phyloP scores from a whole-genome alignment of 2,888 invertebrate genomes.

The Phortica magna region DNA sequence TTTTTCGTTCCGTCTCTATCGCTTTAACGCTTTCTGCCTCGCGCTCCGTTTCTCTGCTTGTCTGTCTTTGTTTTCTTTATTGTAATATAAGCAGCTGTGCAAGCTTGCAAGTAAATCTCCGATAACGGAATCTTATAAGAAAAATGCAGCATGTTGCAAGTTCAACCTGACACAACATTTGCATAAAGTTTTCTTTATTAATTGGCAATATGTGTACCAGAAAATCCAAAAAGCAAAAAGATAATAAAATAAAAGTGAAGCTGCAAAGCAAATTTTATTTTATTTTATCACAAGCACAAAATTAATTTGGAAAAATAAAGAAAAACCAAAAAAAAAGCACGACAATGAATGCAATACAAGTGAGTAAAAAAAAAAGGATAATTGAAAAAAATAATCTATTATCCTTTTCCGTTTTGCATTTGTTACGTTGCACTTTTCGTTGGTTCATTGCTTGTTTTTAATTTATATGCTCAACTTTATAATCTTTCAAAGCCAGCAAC shows the following conservation, averaged over 20 bases:
- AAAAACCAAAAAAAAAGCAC: background rate
- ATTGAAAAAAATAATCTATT: background rate
- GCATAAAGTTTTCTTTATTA: slow-evolving; percentile 6
- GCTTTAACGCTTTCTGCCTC: background rate
- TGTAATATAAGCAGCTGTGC: background rate
- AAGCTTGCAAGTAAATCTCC: background rate
- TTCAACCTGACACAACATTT: background rate
- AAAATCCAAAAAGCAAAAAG: background rate
- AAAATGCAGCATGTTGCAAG: slow-evolving; percentile 1
- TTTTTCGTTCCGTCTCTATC: slow-evolving; percentile 28
- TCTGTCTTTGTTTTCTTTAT: background rate
- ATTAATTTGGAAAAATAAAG: background rate
- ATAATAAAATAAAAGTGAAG: background rate
- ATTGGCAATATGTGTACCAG: background rate
- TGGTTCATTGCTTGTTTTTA: background rate
- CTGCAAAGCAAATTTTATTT: background rate
- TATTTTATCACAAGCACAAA: background rate
- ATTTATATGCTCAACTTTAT: background rate
- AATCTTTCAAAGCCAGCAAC: slow-evolving; percentile 41
- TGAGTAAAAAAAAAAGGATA: background rate
- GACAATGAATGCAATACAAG: too few species aligned
- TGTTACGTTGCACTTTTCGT: background rate
- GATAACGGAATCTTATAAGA: slow-evolving; percentile 7
- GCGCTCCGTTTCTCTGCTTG: background rate
- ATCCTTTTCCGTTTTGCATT: background rate